phyloP scores from a whole-genome alignment of 1,140 invertebrate species.

The Dreissena polymorpha region DNA sequence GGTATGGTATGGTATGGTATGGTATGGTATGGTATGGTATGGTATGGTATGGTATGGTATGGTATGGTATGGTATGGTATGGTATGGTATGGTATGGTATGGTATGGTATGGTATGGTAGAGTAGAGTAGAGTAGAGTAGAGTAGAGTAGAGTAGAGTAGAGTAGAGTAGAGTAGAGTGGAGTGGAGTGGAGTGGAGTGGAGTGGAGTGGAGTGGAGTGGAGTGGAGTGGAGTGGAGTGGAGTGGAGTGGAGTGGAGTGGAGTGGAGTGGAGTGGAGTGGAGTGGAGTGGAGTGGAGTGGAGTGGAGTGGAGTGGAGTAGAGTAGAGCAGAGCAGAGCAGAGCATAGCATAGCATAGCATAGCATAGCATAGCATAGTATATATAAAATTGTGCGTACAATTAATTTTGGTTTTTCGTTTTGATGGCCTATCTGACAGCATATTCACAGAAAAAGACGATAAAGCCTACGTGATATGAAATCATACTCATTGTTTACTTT shows the following conservation, averaged over 20 bases:
- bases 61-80: constrained; percentile 58
- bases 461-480: too few relatives aligned
- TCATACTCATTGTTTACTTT: too few relatives aligned
- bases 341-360: constrained; percentile 52
- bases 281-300: constrained; percentile 54
- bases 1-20: constrained; percentile 67
- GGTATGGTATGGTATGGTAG: constrained; percentile 63
- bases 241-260: constrained; percentile 61
- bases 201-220: constrained; percentile 44
- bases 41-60: constrained; percentile 63
- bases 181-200: constrained; percentile 58
- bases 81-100: constrained; percentile 58
- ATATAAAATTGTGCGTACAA: too few relatives aligned
- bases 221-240: constrained; percentile 58
- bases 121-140: constrained; percentile 60
- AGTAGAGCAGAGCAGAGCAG: constrained; percentile 47
- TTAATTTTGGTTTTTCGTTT: too few relatives aligned
- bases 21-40: constrained; percentile 65
- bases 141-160: constrained; percentile 52
- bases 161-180: constrained; percentile 50
- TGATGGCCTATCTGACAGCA: too few relatives aligned
- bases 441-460: too few relatives aligned
- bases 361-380: constrained; percentile 57
- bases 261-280: constrained; percentile 58
- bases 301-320: constrained; percentile 45